Base-by-base conservation (phyloP, 2,888 invertebrate species). In the Drosophila kokeensis region DNA sequence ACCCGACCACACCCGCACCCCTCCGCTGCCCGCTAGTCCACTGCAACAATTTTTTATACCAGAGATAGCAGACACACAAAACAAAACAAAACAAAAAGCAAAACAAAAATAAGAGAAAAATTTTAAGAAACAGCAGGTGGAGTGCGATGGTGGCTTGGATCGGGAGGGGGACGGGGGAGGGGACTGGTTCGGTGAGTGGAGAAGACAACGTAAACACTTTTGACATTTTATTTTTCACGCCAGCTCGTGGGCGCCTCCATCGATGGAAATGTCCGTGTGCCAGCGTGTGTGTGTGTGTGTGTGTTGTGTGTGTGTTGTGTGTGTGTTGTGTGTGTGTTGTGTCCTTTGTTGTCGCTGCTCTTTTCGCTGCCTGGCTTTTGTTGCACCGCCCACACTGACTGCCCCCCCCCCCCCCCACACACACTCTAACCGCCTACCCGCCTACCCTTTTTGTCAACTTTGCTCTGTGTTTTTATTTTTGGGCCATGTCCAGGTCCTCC, bases 171-270 rank as follows among this genome's bases (percentile, higher is more conserved):
- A 13, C 5, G 7, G 5, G 8, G 8, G 24, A 6, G 11, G 6
- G 18, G 29, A 21, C 18, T 27, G 13, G n/a, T 30, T 21, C 2
- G 21, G 52, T 32, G 48, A 0, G 38, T 15, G 55, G 58, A 57
- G 62, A 45, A 66, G 65, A 73, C 77, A 82, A 77, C 89, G 87
- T 81, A 87, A 89, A 87, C 85, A 89, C 85, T 89, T 86, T 89
- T 86, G 87, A 86, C 86, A 89, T 87, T 89, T 81, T 87, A 80
- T 84, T 86, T 86, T 86, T 87, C 89, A 87, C 82, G 74, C 89
- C 87, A 78, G 64, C 52, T 80, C 76, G 52, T 78, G 76, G 80
- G 76, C 75, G 76, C 70, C 71, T 73, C 66, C 38, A 67, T 73
- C 73, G 57, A 72, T 72, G 72, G 59, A 54, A 53, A 58, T 63